Percentiles rank a stretch among this genome's conserved stretches.
These are phyloP conservation scores for Notocelia uddmanniana DNA, from an alignment of 2,888 invertebrate species.

Conservation along the genomic window DNA sequence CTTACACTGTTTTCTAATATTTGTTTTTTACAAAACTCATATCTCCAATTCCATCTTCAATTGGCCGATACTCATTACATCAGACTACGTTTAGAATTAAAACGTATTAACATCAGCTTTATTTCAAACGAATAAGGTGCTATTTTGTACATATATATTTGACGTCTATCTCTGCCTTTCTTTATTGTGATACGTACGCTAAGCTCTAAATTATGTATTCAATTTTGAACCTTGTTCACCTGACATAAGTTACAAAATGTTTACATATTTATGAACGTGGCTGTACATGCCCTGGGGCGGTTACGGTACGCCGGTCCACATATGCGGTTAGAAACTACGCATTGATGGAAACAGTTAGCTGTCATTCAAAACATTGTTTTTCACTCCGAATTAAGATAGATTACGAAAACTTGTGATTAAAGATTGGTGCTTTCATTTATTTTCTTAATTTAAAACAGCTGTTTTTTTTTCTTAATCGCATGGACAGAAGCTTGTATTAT, in stretches of 20 bases:
- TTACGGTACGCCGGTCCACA: slow-evolving; percentile 76
- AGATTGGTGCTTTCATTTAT: too few species aligned
- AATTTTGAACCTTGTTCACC: not conserved
- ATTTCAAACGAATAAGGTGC: slow-evolving; percentile 8
- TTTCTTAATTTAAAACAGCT: not conserved
- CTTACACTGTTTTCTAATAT: not conserved
- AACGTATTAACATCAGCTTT: not conserved
- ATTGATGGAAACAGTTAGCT: slow-evolving; percentile 77
- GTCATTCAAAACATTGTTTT: slow-evolving; percentile 51
- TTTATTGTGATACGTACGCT: slow-evolving; percentile 44
- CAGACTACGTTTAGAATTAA: not conserved
- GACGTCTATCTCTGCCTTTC: not conserved
- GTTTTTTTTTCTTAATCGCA: too few species aligned
- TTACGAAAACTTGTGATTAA: slow-evolving; percentile 3
- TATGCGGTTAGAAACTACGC: slow-evolving; percentile 73
- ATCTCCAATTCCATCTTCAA: slow-evolving; percentile 2
- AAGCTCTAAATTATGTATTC: not conserved
- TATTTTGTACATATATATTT: slow-evolving; percentile 48
- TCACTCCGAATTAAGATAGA: slow-evolving; percentile 4
- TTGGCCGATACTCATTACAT: slow-evolving; percentile 17
- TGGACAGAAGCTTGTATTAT: too few species aligned
- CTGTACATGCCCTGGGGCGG: slow-evolving; percentile 58
- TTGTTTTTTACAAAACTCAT: not conserved
- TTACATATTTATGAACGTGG: not conserved
- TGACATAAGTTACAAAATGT: not conserved